These are phyloP conservation scores for Burhinus oedicnemus DNA, from an alignment of 2,113 vertebrate genomes.

Conservation along the genomic window DNA sequence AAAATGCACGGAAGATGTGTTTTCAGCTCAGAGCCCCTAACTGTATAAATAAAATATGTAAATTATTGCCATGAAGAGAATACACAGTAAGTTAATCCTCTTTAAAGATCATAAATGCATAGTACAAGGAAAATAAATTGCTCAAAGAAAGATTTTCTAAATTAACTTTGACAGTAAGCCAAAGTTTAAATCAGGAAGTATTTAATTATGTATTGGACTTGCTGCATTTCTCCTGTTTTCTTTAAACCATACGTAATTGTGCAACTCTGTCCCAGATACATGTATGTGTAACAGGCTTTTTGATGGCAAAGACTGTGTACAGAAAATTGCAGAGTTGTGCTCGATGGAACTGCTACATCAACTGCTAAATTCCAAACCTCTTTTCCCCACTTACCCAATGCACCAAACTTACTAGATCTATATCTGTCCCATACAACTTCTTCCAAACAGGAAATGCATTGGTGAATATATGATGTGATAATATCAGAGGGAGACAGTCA, in stretches of 20 bases:
- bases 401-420: background rate
- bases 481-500: background rate
- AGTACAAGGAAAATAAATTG: constrained; percentile 22
- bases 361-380: background rate
- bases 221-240: background rate
- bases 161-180: constrained; percentile 14
- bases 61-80: background rate
- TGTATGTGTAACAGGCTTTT: background rate
- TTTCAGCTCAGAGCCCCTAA: background rate
- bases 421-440: background rate
- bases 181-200: background rate
- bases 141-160: constrained; percentile 29
- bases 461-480: too few species aligned
- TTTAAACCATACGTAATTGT: background rate
- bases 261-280: background rate
- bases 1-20: background rate
- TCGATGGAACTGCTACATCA: background rate
- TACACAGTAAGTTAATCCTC: background rate
- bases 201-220: background rate
- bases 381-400: background rate
- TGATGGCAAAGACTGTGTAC: background rate
- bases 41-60: background rate
- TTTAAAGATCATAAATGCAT: background rate
- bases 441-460: background rate
- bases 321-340: background rate